Percentiles rank a stretch among this genome's conserved stretches.
phyloP scores from a whole-genome alignment of 2,888 invertebrate species.

The Leptopilina syphax region DNA sequence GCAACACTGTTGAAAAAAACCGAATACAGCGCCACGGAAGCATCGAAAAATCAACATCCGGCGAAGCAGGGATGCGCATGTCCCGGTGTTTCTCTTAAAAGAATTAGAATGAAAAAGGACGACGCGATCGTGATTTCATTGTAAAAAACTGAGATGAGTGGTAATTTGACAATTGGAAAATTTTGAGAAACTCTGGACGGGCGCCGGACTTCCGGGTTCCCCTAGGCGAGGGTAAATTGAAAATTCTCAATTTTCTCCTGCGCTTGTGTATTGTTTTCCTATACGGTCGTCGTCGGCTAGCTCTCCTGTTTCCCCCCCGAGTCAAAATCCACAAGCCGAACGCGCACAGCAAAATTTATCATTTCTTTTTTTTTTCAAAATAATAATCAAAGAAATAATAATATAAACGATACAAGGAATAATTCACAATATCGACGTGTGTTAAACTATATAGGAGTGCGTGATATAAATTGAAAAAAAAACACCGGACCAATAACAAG shows the following conservation, averaged over 20 bases:
- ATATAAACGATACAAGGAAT: slow-evolving; percentile 12
- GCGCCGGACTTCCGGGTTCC: slow-evolving; percentile 26
- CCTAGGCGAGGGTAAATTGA: slow-evolving; percentile 48
- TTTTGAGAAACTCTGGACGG: slow-evolving; percentile 34
- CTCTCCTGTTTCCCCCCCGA: slow-evolving; percentile 21
- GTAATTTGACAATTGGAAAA: background rate
- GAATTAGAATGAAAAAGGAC: slow-evolving; percentile 4
- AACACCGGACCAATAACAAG: slow-evolving; percentile 14
- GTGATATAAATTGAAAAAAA: slow-evolving; percentile 19
- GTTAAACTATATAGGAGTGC: background rate
- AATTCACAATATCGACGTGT: background rate
- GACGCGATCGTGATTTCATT: slow-evolving; percentile 5
- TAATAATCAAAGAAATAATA: no score
- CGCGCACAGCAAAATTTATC: background rate
- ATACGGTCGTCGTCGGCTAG: background rate
- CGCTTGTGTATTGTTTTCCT: slow-evolving; percentile 51
- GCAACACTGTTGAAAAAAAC: background rate
- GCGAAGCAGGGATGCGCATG: slow-evolving; percentile 27
- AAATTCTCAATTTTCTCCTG: slow-evolving; percentile 47
- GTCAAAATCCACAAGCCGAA: slow-evolving; percentile 28
- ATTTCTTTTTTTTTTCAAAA: background rate
- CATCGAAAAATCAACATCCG: slow-evolving; percentile 27
- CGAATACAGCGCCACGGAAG: slow-evolving; percentile 14
- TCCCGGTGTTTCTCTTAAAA: background rate
- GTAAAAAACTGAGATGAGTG: background rate